Conservation (phyloP, 2,113 vertebrate genomes). For the Eupsittula cactorum region DNA sequence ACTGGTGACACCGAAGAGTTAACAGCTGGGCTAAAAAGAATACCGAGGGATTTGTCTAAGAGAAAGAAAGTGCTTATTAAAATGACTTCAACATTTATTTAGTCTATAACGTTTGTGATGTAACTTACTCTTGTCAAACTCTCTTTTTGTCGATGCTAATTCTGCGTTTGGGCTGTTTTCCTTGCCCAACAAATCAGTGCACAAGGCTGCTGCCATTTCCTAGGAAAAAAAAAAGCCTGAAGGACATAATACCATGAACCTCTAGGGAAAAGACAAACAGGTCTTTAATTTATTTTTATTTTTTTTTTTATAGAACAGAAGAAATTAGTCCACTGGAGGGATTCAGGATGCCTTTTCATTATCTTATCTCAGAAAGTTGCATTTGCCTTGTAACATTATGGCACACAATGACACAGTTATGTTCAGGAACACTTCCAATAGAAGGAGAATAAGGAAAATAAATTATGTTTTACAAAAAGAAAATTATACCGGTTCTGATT, state of each 20-base stretch:
- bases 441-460: neutral
- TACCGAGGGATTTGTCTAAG: neutral
- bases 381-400: neutral
- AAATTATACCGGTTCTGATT: neutral
- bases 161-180: neutral
- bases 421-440: neutral
- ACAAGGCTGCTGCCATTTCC: neutral
- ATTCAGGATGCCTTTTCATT: neutral
- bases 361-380: neutral
- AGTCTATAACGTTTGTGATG: neutral
- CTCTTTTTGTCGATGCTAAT: neutral
- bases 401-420: neutral
- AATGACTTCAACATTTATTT: neutral
- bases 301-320: neutral
- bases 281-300: neutral
- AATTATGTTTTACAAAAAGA: neutral
- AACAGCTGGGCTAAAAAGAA: neutral
- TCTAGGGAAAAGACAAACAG: neutral
- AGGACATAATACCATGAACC: accelerated
- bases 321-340: neutral
- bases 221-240: neutral
- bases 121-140: neutral
- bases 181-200: neutral
- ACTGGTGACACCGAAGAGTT: neutral
- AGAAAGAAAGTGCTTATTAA: neutral